Evolutionary conservation across 2,888 invertebrate genomes (phyloP).

Genomic region (Brachylomia viminalis): DNA sequence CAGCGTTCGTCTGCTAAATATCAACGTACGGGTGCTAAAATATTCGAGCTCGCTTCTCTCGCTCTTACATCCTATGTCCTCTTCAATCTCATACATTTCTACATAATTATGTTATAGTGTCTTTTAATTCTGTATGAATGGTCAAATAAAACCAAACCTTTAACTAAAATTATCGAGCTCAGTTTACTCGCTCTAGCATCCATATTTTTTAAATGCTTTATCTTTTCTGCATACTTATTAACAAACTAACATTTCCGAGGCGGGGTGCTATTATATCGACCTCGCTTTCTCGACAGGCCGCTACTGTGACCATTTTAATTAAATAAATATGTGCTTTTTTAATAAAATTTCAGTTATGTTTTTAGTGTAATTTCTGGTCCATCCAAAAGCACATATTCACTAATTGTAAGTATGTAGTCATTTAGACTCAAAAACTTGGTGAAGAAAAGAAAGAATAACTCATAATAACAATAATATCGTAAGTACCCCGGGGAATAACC

Average conservation of each 20-base stretch:
- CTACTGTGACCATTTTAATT: background rate
- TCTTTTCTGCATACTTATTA: background rate
- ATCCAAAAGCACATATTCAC: background rate
- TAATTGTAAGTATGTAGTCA: background rate
- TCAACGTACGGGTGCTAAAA: background rate
- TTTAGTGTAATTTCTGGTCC: background rate
- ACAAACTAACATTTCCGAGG: background rate
- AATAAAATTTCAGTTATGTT: background rate
- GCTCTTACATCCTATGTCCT: background rate
- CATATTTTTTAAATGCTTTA: background rate
- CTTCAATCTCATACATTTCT: background rate
- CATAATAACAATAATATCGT: background rate
- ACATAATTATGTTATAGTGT: background rate
- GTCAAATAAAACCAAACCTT: background rate
- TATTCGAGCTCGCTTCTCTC: background rate
- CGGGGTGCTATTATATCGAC: background rate
- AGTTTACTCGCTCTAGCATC: too few species aligned
- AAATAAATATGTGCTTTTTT: background rate
- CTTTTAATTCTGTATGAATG: background rate
- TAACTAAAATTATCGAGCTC: background rate
- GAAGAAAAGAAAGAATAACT: background rate
- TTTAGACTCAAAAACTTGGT: background rate
- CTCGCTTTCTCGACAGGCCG: background rate
- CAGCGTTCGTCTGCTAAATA: background rate
- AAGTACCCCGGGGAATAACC: background rate